Base-by-base conservation (phyloP, 2,888 invertebrate species). In the Diploptera punctata region DNA sequence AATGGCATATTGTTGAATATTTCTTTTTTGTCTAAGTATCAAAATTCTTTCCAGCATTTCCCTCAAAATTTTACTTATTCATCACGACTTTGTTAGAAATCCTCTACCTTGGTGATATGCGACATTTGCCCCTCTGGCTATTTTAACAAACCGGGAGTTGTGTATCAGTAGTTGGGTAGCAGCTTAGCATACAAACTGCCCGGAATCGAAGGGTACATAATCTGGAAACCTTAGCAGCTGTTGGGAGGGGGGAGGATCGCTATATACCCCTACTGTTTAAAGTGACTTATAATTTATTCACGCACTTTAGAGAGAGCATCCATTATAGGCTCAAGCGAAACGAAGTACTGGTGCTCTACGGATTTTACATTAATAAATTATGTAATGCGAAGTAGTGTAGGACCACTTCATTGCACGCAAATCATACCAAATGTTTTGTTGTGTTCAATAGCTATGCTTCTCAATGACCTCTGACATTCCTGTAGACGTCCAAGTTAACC, bases 271-370 rank as follows among this genome's bases (percentile, higher is more conserved):
- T 44, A 21, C 24, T 21, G 62, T 65, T 43, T 38, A 65, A 65
- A 65, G 65, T 65, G 65, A 47, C 65, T 65, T 47, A 65, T 65
- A 65, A 65, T 65, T 65, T 65, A 65, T 65, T 65, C 65, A 65
- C 43, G 47, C 4, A 44, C 65, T 65, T 65, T 44, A 65, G 44
- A 65, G 65, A 65, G 65, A 65, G 24, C 47, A 65, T 65, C 65
- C 65, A 65, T 65, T 65, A 65, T 65, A 47, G 65, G 65, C 65
- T 65, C 65, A 65, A 18, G 47, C 47, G 65, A 47, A 65, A 44
- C 44, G 65, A 29, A 65, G 44, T 24, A 29, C 29, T n/a, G 47
- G 21, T 16, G 21, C 29, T 4, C 24, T 18, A 65, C 43, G 44
- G 43, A 65, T 65, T 65, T 47, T 16, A 29, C 65, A 26, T 65